Percentiles rank a stretch among this genome's conserved stretches.
Evolutionary conservation across 2,113 vertebrate genomes (phyloP).

Genomic region (Melanocharis versteri): DNA sequence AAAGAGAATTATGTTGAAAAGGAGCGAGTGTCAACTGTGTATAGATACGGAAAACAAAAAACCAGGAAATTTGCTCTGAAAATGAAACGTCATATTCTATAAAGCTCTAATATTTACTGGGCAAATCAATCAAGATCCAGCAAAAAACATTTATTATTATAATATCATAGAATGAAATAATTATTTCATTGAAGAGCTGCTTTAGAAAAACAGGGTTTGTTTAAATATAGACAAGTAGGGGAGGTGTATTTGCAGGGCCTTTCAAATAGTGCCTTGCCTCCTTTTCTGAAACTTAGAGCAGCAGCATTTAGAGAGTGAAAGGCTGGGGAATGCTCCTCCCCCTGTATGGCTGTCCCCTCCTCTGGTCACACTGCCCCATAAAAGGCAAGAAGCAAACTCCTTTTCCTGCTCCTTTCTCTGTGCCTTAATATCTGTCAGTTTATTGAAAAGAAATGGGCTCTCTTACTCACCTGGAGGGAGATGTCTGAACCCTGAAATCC

Average conservation of each 20-base stretch:
- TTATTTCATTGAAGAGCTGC: background rate
- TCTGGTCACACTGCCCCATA: background rate
- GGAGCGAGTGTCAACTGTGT: background rate
- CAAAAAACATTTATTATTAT: background rate
- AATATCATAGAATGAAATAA: background rate
- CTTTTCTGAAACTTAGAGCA: background rate
- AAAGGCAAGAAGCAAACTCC: slow-evolving; percentile 18
- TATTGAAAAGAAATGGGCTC: background rate
- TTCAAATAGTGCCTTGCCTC: background rate
- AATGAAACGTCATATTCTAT: background rate
- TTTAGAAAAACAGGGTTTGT: background rate
- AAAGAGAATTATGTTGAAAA: background rate
- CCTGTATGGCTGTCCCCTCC: background rate
- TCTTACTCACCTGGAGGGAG: background rate
- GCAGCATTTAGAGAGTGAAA: background rate
- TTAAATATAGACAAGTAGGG: background rate
- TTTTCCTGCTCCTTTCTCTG: background rate
- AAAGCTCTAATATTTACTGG: background rate
- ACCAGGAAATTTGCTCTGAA: background rate
- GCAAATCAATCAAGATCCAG: background rate
- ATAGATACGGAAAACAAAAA: background rate
- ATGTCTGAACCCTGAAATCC: background rate
- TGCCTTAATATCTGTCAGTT: background rate
- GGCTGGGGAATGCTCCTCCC: background rate
- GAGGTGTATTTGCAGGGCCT: background rate